Evolutionary conservation across 2,888 invertebrate genomes (phyloP), one percentile per base, ranked within the genome.

Genomic region (Apamea sordens): DNA sequence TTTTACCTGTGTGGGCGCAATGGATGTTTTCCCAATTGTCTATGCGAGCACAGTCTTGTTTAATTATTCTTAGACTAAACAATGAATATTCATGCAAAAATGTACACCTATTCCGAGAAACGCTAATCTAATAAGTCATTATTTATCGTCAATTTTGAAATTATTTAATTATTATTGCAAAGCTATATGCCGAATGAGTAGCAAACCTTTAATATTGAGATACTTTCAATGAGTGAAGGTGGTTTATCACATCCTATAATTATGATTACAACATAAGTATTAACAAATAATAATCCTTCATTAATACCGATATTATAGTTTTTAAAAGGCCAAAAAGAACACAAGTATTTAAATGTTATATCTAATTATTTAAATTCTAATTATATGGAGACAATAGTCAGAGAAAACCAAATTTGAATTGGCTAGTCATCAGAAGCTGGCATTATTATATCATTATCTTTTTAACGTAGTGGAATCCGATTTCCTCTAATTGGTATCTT

Each of bases 11-110:
- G 11, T 59, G 15, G 36, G n/a, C 15, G 15, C 28, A 61, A 68
- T 53, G 0, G 13, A 61, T 63, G 24, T 67, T 53, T 67, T 13
- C 13, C 24, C 24, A 67, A 44, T 18, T 32, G 1, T n/a, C 13
- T 65, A 24, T 61, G 67, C 18, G 6, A 50, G 32, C 15, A 47
- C 28, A 36, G 32, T 65, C 41, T 24, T 50, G 4, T 53, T 32
- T 32, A 13, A 73, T 13, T 50, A 56, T 44, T 10, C 53, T 56
- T 24, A 75, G 41, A 18, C 24, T 28, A 7, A 44, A 73, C 21
- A 47, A 73, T 50, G 15, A 74, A 50, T 28, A 28, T 73, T 73
- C n/a, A 73, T 73, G 21, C 15, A 21, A 75, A 75, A 24, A 73
- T 24, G 0, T 28, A 41, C 18, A 76, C n/a, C 53, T 79, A 36